Evolutionary conservation across 2,113 vertebrate species (phyloP).

Genomic region (Brachypodius melanocephalos): DNA sequence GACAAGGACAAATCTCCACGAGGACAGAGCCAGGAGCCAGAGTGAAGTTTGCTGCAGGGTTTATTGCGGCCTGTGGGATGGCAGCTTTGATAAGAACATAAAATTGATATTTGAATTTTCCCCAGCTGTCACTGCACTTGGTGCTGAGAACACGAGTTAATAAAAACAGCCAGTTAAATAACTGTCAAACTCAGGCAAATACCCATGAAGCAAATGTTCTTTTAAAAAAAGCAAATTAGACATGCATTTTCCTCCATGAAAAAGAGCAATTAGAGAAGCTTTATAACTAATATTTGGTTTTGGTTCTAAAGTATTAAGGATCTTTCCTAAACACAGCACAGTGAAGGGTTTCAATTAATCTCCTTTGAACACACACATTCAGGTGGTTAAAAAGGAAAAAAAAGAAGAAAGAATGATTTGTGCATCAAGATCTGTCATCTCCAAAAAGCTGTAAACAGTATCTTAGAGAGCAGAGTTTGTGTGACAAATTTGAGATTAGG

Average conservation of each 20-base stretch:
- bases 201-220: slow-evolving; percentile 54
- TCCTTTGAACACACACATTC: slow-evolving; percentile 31
- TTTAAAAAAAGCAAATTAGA: slow-evolving; percentile 66
- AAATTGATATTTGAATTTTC: slow-evolving; percentile 63
- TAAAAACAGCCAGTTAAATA: slow-evolving; percentile 74
- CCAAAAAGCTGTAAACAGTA: slow-evolving; percentile 53
- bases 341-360: slow-evolving; percentile 43
- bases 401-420: slow-evolving; percentile 17
- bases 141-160: slow-evolving; percentile 60
- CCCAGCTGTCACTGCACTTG: slow-evolving; percentile 63
- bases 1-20: neutral
- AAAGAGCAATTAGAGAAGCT: slow-evolving; percentile 65
- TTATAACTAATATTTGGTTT: slow-evolving; percentile 70
- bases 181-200: slow-evolving; percentile 71
- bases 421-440: slow-evolving; percentile 18
- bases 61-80: slow-evolving; percentile 17
- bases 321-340: neutral
- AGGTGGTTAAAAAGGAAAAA: slow-evolving; percentile 43
- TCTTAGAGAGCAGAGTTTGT: neutral
- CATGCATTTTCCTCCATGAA: slow-evolving; percentile 55
- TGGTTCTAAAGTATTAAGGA: slow-evolving; percentile 28
- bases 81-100: slow-evolving; percentile 33
- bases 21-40: neutral
- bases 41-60: neutral
- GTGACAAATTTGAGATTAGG: slow-evolving; percentile 60